phyloP scores from a whole-genome alignment of 2,113 vertebrate genomes.

The Zapornia atra region DNA sequence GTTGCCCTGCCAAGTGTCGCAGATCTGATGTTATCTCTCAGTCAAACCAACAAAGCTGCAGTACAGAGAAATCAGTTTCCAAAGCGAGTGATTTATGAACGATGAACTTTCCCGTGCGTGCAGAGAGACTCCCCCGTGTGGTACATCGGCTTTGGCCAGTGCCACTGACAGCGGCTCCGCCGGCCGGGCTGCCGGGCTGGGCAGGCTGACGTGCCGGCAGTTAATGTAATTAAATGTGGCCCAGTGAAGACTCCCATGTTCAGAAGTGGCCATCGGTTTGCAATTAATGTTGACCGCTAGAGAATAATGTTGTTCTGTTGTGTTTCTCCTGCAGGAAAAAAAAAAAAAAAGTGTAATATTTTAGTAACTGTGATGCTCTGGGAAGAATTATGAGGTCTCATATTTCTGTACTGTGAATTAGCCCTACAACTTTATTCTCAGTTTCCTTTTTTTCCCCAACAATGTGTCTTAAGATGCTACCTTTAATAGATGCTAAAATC shows the following conservation, averaged over 20 bases:
- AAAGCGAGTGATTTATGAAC: conserved; percentile 46
- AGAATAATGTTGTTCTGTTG: neutral
- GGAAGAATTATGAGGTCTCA: conserved; percentile 23
- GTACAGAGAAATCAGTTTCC: conserved; percentile 29
- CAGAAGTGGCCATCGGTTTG: neutral
- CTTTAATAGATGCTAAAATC: conserved; percentile 17
- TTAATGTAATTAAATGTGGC: neutral
- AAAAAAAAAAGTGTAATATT: neutral
- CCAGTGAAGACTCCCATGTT: neutral
- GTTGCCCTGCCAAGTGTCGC: neutral
- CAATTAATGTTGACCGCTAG: neutral
- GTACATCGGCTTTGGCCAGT: conserved; percentile 19
- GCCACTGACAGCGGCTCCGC: neutral
- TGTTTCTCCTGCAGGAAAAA: neutral
- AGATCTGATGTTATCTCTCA: neutral
- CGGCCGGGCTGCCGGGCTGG: neutral
- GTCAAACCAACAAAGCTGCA: conserved; percentile 1
- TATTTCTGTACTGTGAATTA: conserved; percentile 51
- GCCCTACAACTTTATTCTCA: neutral
- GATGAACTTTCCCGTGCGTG: neutral
- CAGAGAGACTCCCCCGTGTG: conserved; percentile 78
- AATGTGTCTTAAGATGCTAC: conserved; percentile 1
- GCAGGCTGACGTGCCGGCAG: neutral
- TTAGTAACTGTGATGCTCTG: neutral
- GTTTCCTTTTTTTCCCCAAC: neutral